These are phyloP conservation scores for Lacanobia oleracea DNA, from an alignment of 2,888 invertebrate genomes.

Conservation along the genomic window DNA sequence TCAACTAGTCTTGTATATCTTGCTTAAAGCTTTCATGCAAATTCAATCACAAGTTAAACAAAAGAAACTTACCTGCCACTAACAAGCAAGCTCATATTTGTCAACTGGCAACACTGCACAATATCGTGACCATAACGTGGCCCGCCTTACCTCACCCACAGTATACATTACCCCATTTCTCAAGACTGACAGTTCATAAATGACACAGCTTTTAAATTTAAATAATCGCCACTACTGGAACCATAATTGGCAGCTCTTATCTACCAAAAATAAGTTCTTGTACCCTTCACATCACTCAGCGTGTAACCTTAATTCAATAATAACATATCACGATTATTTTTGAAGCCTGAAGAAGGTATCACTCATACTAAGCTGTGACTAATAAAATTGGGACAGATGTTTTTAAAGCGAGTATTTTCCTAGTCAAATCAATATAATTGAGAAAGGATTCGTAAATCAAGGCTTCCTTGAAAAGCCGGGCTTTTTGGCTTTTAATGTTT, in stretches of 20 bases:
- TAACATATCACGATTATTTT: constrained; percentile 50
- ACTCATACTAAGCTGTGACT: not conserved
- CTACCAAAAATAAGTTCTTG: constrained; percentile 47
- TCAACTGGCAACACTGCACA: constrained; percentile 7
- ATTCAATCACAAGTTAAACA: not conserved
- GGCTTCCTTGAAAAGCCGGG: not conserved
- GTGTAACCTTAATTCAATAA: constrained; percentile 55
- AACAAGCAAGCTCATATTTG: not conserved
- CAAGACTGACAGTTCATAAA: constrained; percentile 56
- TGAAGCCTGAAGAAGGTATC: constrained; percentile 6
- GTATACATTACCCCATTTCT: constrained; percentile 49
- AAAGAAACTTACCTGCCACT: constrained; percentile 4
- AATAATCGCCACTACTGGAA: constrained; percentile 52
- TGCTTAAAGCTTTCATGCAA: not conserved
- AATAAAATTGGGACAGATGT: not conserved
- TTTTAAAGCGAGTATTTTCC: not conserved
- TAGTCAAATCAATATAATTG: not conserved
- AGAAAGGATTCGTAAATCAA: not conserved
- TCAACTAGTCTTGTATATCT: too few relatives aligned
- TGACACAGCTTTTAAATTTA: constrained; percentile 59
- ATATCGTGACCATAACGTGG: constrained; percentile 21
- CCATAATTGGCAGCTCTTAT: constrained; percentile 58
- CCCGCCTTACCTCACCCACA: constrained; percentile 20
- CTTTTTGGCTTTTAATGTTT: not conserved
- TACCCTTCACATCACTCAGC: constrained; percentile 54